Evolutionary conservation across 2,113 vertebrate genomes (phyloP), one percentile per base, ranked within the genome.

Genomic region (Platycercus adscitus): DNA sequence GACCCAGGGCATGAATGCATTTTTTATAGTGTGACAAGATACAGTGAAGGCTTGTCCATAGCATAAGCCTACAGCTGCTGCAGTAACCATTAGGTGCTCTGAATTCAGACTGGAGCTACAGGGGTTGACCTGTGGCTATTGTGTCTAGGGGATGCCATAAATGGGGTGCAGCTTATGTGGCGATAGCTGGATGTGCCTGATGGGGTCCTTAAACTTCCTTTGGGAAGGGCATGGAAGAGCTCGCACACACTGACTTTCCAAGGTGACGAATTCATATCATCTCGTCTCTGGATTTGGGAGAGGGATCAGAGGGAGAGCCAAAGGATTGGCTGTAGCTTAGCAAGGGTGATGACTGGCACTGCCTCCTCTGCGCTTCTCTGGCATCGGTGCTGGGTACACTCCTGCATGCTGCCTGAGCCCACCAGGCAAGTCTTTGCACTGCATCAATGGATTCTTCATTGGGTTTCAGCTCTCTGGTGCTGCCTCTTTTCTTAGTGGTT

Each of bases 401-500:
- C 39, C 46, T 13, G 15, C 10, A 1, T 0, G 4, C 28, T 63
- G 70, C 4, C 35, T 6, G 8, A 20, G 41, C 16, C 16, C 47
- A 8, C 26, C 17, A 10, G 21, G 17, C 4, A 17, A 43, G 9
- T 10, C n/a, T 44, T 12, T 13, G 14, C 3, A 1, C 20, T 35
- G 35, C 15, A 8, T 31, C 2, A 0, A 5, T 6, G 23, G 35
- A 9, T 2, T 15, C n/a, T 11, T 49, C 19, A 1, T 4, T 6
- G 47, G 17, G 39, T 58, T 56, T 43, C 25, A 18, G 76, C 7
- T 15, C 37, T 69, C 37, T 33, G n/a, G 43, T 60, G 70, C 25
- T 37, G 31, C 17, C 35, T 64, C 21, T 53, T 18, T 23, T 6
- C 3, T 12, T 3, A 11, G 18, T 5, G 43, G 13, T 21, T 19